Evolutionary conservation across 2,888 invertebrate genomes (phyloP), one percentile per base, ranked within the genome.

Genomic region (Phyllotreta striolata): DNA sequence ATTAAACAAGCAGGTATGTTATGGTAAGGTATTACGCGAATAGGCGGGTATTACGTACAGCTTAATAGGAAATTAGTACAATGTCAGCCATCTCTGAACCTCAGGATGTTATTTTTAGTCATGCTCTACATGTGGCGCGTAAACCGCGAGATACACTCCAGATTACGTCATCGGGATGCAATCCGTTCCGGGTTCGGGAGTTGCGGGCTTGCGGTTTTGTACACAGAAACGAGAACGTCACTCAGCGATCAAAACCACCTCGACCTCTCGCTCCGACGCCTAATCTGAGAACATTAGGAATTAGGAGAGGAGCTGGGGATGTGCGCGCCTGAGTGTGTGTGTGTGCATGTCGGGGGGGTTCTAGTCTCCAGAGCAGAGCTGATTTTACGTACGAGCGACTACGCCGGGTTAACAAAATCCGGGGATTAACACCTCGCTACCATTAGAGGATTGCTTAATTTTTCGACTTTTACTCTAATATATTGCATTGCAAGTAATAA

Each of bases 131-230:
- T 9, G 10, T 12, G 10, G 10, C 14, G 44, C 44, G 44, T 10
- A 34, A 47, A 47, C 47, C 47, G 24, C 47, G 47, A 47, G 47
- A 47, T 47, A 12, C 47, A 47, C 47, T 47, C 47, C n/a, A 10
- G 51, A 51, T 51, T 35, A 51, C 51, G 34, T 51, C 51, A 37
- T 51, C 7, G 51, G 8, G 12, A 51, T 51, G 51, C 57, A 62
- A 62, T 56, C 52, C 43, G 57, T 57, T 44, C 51, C 52, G 57
- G 51, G 49, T 63, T 44, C 14, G 57, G 44, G 57, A 59, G 12
- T 57, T 57, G 51, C 38, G 51, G 60, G 46, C 35, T 59, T 64
- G 64, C 46, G 64, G 64, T 46, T 35, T 24, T 49, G 60, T 60
- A 56, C 44, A 44, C 52, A 64, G 52, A 60, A 55, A 55, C 47